A percentile compares a stretch with the other conserved stretches of the same genome.
Conservation (phyloP, 2,797 vertebrate species). For the Typhlichthys eigenmanni region DNA sequence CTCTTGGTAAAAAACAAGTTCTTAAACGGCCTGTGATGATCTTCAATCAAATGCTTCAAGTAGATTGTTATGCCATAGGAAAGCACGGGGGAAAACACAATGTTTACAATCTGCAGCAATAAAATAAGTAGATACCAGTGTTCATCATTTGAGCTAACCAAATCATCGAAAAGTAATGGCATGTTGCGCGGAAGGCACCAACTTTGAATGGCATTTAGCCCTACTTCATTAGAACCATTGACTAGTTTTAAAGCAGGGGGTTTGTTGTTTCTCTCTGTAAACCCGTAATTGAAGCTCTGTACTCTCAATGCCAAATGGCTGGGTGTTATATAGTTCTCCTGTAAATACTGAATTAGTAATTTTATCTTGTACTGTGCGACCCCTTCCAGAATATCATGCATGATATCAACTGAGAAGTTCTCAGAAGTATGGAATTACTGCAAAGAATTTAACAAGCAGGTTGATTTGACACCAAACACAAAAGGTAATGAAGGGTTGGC, state of each 20-base stretch:
- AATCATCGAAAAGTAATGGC: conserved; percentile 3
- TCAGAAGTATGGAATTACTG: conserved; percentile 16
- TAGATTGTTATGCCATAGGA: conserved; percentile 7
- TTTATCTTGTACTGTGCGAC: conserved; percentile 7
- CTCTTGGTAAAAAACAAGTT: not conserved
- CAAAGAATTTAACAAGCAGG: conserved; percentile 14
- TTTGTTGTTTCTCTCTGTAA: conserved; percentile 7
- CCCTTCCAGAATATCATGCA: not conserved
- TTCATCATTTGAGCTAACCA: conserved; percentile 2
- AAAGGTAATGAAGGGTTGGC: conserved; percentile 9
- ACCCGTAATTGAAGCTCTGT: conserved; percentile 16
- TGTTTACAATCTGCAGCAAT: not conserved
- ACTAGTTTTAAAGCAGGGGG: not conserved
- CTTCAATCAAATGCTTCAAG: conserved; percentile 8
- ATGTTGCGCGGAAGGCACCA: conserved; percentile 7
- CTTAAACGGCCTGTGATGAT: not conserved
- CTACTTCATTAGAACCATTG: conserved; percentile 1
- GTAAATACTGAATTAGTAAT: conserved; percentile 7
- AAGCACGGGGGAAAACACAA: conserved; percentile 20
- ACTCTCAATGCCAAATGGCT: conserved; percentile 1
- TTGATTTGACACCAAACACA: conserved; percentile 22
- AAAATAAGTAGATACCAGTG: conserved; percentile 7
- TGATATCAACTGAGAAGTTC: not conserved
- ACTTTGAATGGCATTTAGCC: conserved; percentile 8
- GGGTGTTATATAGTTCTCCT: not conserved